Conservation (phyloP, 2,888 invertebrate species). For the Bhutanitis thaidina region DNA sequence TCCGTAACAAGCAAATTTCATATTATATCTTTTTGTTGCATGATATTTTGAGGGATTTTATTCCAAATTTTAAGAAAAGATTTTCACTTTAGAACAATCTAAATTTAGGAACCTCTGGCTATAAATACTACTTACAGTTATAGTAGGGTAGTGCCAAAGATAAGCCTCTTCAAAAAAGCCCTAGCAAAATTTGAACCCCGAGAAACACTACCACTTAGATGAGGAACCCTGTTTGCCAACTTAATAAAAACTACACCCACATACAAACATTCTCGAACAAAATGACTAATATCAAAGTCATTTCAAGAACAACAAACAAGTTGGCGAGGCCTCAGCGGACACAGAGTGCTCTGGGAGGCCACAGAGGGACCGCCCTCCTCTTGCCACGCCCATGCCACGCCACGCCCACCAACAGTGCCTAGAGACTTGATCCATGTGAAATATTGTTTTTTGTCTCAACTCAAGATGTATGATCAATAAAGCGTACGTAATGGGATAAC, state of each 20-base stretch:
- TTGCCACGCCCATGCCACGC: slow-evolving; percentile 56
- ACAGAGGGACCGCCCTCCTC: slow-evolving; percentile 53
- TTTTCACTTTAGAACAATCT: no score
- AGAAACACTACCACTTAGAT: not conserved
- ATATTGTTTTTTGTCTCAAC: slow-evolving; percentile 46
- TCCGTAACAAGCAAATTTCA: no score
- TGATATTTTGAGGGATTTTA: no score
- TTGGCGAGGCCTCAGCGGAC: slow-evolving; percentile 50
- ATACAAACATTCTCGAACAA: slow-evolving; percentile 16
- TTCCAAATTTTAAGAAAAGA: no score
- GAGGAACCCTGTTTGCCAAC: not conserved
- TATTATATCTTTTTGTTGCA: no score
- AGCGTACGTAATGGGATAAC: slow-evolving; percentile 31
- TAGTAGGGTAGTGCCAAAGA: no score
- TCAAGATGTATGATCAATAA: slow-evolving; percentile 45
- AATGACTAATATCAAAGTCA: slow-evolving; percentile 35
- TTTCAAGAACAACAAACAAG: slow-evolving; percentile 59
- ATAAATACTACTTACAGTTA: no score
- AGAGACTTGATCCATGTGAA: slow-evolving; percentile 52
- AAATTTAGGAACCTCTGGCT: no score
- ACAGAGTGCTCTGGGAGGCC: slow-evolving; percentile 63
- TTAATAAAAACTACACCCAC: slow-evolving; percentile 7
- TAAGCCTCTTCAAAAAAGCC: not conserved
- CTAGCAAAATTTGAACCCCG: no score
- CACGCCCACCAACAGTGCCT: slow-evolving; percentile 60